Evolutionary conservation across 2,797 vertebrate genomes (phyloP), one percentile per base, ranked within the genome.

Genomic region (Premnoplex brunnescens): DNA sequence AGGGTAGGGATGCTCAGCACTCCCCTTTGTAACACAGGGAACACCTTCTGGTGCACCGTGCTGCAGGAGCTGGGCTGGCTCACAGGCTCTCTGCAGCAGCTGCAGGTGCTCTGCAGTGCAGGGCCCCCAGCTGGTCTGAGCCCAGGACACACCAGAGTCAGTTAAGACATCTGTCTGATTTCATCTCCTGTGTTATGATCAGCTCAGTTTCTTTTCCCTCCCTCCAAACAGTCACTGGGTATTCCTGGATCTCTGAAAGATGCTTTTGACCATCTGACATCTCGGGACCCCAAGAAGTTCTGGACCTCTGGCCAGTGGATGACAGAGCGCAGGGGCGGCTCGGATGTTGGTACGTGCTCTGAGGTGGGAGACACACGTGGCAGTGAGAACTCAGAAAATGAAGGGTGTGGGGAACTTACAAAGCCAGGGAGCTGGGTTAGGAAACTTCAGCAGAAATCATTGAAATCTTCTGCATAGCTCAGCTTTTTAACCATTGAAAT

Each of bases 301-400:
- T 99, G 99, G 99, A 99, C 98, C 4, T 99, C 99, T 48, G 99
- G 99, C 75, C 99, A 99, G 96, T 99, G 99, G 99, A 99, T 99
- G 99, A 99, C 99, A 0, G 99, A 99, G 91, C 96, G 98, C 89
- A 98, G 95, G 80, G 99, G 99, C 49, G 99, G 99, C 91, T 99
- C 99, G 13, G 99, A 99, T 56, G 99, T 99, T 11, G 98, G 99
- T 99, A 84, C 5, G 98, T 94, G 39, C 37, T 32, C 37, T 18
- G 49, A 41, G 64, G 11, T 4, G 44, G 84, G 71, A 44, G 60
- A 41, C 30, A 34, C 17, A 5, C 3, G 14, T 32, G 71, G 48
- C 34, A 59, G 24, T 2, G 4, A 75, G 64, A 72, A 36, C 22
- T 36, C 43, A 77, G 56, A 28, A 56, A 32, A 44, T 11, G 2